phyloP scores from a whole-genome alignment of 2,888 invertebrate species.

The Dasypolia templi region DNA sequence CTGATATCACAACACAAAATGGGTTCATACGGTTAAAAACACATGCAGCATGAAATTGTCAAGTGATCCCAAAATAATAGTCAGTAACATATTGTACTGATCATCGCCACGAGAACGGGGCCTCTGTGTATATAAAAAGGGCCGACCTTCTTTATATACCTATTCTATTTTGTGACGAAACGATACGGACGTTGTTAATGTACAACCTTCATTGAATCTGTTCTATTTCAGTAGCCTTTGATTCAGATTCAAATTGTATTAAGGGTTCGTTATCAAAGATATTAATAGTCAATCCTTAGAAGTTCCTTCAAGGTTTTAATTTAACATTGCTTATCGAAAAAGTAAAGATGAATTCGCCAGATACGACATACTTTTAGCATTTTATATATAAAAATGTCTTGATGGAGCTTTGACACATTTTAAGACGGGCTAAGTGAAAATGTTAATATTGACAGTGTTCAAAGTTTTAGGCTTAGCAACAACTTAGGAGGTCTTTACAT shows the following conservation, averaged over 20 bases:
- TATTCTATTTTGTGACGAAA: not conserved
- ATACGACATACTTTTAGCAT: not conserved
- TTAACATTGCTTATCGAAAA: not conserved
- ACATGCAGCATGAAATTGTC: too few species aligned
- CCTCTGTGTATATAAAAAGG: not conserved
- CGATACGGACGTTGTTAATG: conserved; percentile 45
- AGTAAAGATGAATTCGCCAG: not conserved
- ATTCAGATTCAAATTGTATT: conserved; percentile 45
- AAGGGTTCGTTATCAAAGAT: conserved; percentile 18
- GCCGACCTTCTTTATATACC: conserved; percentile 2
- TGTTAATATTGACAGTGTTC: conserved; percentile 20
- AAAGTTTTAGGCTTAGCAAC: conserved; percentile 1
- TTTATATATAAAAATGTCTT: conserved; percentile 17
- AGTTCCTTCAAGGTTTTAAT: conserved; percentile 9
- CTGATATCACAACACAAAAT: too few species aligned
- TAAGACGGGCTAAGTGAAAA: conserved; percentile 1
- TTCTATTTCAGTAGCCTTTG: conserved; percentile 50
- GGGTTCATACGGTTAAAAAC: too few species aligned
- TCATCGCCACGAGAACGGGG: too few species aligned
- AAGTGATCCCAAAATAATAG: too few species aligned
- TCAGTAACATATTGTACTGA: too few species aligned
- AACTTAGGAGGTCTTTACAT: not conserved
- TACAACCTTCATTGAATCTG: conserved; percentile 53
- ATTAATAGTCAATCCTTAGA: conserved; percentile 16
- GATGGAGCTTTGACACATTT: conserved; percentile 6